Base-by-base conservation (phyloP, 2,113 vertebrate genomes). In the Myotis davidii region DNA sequence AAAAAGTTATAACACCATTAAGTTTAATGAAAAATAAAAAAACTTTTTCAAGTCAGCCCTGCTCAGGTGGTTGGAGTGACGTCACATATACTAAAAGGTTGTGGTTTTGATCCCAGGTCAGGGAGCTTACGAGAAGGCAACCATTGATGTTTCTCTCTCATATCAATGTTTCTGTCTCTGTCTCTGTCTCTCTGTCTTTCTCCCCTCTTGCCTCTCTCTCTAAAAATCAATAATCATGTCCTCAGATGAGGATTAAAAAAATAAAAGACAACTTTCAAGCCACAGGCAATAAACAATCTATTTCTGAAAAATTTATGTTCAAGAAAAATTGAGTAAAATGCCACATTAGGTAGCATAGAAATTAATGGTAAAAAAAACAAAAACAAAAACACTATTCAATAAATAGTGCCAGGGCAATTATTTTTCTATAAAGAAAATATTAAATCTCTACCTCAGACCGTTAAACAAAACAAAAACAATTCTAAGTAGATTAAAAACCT, bases 391-490 rank as follows among this genome's bases (percentile, higher is more conserved):
- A 25, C 23, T 32, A 91, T 74, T 93, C 42, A 77, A 13, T 45
- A 79, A 91, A 27, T 27, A 67, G 39, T 84, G 9, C 5, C 34
- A 25, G 34, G 17, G 9, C 21, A 86, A 78, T 69, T 54, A 34
- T 39, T 79, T 83, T 85, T n/a, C n/a, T 34, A 12, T 20, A 77
- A 77, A 85, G 77, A 84, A 73, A 88, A 54, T 0, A 83, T 21
- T 85, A 54, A 83, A 85, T 50, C 25, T 29, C 11, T 89, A 59
- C 9, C 29, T 54, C 52, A 84, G 37, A 81, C 17, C 27, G 81
- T 82, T 73, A 94, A 92, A 93, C n/a, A 79, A 85, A 86, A 81
- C 23, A 92, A 93, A 67, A 93, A 67, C 13, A 95, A 72, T 82
- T 86, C 21, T 29, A 96, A 82, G 20, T 50, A 10, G 25, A 89